Conservation (phyloP, 1,140 invertebrate genomes). For the Drosophila funebris region DNA sequence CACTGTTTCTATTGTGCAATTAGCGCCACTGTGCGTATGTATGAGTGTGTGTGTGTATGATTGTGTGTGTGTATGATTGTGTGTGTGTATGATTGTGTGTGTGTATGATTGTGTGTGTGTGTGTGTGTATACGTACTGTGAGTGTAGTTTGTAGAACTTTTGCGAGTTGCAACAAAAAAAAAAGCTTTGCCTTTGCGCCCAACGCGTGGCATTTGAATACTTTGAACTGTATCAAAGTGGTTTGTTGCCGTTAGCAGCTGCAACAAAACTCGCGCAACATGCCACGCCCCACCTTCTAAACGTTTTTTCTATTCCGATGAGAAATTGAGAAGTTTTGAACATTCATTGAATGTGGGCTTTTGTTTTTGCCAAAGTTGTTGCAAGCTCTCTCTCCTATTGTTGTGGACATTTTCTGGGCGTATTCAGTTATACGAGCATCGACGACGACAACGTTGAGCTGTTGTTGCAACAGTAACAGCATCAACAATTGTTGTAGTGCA, state of each 20-base stretch:
- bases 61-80: constrained; percentile 4
- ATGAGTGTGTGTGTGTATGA: constrained; percentile 11
- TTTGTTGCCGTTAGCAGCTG: constrained; percentile 57
- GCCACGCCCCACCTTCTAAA: not conserved
- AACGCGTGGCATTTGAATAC: constrained; percentile 42
- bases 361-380: constrained; percentile 47
- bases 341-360: constrained; percentile 51
- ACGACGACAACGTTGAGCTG: constrained; percentile 35
- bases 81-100: constrained; percentile 18
- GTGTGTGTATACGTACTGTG: constrained; percentile 16
- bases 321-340: constrained; percentile 59
- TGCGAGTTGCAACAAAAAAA: constrained; percentile 26
- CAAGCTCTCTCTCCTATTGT: constrained; percentile 52
- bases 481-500: constrained; percentile 35
- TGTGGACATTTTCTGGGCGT: constrained; percentile 67
- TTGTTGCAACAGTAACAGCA: not conserved
- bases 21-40: constrained; percentile 46
- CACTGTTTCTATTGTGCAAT: constrained; percentile 64
- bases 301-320: constrained; percentile 7
- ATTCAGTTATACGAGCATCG: constrained; percentile 29
- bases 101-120: constrained; percentile 5
- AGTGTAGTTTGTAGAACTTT: constrained; percentile 54
- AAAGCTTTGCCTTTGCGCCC: constrained; percentile 49
- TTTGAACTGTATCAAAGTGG: constrained; percentile 68
- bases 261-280: constrained; percentile 17